Evolutionary conservation across 2,888 invertebrate species (phyloP).

Genomic region (Gymnocheta viridis): DNA sequence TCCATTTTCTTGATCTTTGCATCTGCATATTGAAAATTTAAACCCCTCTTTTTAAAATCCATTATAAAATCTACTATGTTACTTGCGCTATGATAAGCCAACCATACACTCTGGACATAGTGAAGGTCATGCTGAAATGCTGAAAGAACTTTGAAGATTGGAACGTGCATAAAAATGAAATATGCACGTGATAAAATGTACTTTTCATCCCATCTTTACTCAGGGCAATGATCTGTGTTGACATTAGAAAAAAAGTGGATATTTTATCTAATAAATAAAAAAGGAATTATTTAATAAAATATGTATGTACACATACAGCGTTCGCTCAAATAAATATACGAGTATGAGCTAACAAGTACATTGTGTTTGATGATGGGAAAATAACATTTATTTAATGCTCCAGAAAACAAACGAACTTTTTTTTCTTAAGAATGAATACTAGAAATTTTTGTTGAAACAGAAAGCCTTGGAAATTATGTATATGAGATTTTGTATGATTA

Average conservation of each 20-base stretch:
- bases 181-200: constrained; percentile 62
- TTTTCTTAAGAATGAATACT: neutral
- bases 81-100: neutral
- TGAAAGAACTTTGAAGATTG: constrained; percentile 59
- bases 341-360: too few relatives aligned
- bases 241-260: constrained; percentile 44
- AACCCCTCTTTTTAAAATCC: too few relatives aligned
- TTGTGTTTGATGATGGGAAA: neutral
- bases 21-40: too few relatives aligned
- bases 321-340: neutral
- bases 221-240: constrained; percentile 63
- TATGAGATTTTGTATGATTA: too few relatives aligned
- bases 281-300: constrained; percentile 36
- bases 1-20: too few relatives aligned
- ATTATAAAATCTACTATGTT: too few relatives aligned
- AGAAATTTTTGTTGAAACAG: neutral
- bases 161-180: constrained; percentile 52
- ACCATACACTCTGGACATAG: neutral
- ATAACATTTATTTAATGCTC: neutral
- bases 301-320: neutral
- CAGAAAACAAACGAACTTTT: neutral
- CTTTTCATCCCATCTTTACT: constrained; percentile 56
- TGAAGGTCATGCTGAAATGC: constrained; percentile 42
- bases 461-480: neutral
- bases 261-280: constrained; percentile 57